Conservation (phyloP, 2,113 vertebrate species). For the Capra hircus region DNA sequence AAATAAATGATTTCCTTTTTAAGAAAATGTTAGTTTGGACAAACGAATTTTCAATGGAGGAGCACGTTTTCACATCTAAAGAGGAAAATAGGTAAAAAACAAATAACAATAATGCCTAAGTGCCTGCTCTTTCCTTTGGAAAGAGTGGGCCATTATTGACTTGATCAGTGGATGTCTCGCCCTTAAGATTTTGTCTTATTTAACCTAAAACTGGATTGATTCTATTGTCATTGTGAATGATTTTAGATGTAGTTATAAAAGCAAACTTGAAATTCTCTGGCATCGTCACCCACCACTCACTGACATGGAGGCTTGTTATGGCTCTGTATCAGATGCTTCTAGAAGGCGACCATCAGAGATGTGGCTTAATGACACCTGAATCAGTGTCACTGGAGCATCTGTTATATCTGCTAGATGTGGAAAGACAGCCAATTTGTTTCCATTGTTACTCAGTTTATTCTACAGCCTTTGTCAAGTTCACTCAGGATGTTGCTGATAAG, state of each 20-base stretch:
- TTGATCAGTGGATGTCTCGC: neutral
- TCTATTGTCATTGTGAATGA: neutral
- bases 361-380: neutral
- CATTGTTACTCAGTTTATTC: conserved; percentile 17
- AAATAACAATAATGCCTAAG: neutral
- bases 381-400: neutral
- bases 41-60: neutral
- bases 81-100: neutral
- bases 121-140: neutral
- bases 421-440: neutral
- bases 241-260: conserved; percentile 7
- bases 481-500: neutral
- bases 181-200: neutral
- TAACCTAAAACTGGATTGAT: neutral
- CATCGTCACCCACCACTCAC: neutral
- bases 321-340: neutral
- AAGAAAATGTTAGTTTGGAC: conserved; percentile 13
- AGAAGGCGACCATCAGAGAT: neutral
- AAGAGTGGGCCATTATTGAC: neutral
- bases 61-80: neutral
- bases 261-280: neutral
- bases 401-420: neutral
- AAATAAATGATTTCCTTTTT: neutral
- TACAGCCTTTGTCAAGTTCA: neutral
- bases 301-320: neutral